Percentiles rank a stretch among this genome's conserved stretches.
These are phyloP conservation scores for Enteromius fasciolatus DNA, from an alignment of 2,797 vertebrate species.

Conservation along the genomic window DNA sequence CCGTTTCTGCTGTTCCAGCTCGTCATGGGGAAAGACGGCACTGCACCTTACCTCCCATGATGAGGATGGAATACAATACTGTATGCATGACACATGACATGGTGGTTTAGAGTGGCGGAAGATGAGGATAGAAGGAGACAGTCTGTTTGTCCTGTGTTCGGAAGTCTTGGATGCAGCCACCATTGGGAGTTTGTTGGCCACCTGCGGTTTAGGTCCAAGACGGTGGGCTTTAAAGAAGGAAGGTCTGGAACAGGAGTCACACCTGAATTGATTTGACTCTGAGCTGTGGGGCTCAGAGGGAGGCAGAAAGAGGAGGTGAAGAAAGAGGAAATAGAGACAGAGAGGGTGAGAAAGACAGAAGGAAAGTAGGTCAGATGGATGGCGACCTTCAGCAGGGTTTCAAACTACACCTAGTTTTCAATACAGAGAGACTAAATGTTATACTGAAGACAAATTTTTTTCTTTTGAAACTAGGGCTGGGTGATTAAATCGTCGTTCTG, in stretches of 20 bases:
- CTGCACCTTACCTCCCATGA: conserved; percentile 52
- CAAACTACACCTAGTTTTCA: conserved; percentile 70
- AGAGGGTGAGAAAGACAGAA: conserved; percentile 47
- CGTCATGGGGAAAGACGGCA: conserved; percentile 66
- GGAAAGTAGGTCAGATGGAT: conserved; percentile 79
- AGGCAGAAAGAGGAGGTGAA: conserved; percentile 59
- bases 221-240: conserved; percentile 32
- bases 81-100: conserved; percentile 70
- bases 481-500: no score
- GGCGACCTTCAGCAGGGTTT: conserved; percentile 78
- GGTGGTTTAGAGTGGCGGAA: conserved; percentile 48
- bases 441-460: conserved; percentile 17
- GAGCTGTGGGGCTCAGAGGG: conserved; percentile 61
- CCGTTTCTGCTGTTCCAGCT: conserved; percentile 62
- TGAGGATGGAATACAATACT: conserved; percentile 69
- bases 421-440: conserved; percentile 15
- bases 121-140: conserved; percentile 54
- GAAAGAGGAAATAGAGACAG: conserved; percentile 50
- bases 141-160: conserved; percentile 60
- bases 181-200: conserved; percentile 69
- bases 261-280: conserved; percentile 68
- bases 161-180: conserved; percentile 48
- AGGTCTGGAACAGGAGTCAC: conserved; percentile 46
- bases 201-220: conserved; percentile 62
- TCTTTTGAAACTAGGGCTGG: background rate